These are phyloP conservation scores for Acropternis orthonyx DNA, from an alignment of 2,797 vertebrate species.

Conservation along the genomic window DNA sequence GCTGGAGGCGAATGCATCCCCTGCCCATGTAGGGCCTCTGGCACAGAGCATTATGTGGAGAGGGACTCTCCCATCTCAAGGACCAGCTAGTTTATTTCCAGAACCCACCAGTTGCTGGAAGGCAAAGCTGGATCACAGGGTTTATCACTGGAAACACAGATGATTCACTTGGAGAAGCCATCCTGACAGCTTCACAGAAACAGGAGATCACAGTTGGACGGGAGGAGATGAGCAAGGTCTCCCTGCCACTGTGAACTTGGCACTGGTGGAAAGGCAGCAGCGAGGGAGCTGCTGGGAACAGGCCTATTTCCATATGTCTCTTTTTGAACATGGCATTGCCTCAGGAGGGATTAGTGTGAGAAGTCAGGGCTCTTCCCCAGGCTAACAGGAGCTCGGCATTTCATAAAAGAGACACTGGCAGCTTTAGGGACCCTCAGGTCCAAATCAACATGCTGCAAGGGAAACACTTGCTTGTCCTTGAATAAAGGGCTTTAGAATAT, in stretches of 20 bases:
- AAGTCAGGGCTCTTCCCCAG: background rate
- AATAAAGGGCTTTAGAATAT: background rate
- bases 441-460: background rate
- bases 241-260: background rate
- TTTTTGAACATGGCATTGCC: background rate
- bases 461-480: background rate
- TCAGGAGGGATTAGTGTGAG: background rate
- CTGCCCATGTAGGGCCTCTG: background rate
- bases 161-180: background rate
- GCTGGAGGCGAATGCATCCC: background rate
- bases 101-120: background rate
- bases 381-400: background rate
- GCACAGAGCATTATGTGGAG: accelerated
- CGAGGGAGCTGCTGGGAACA: background rate
- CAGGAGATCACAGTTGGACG: background rate
- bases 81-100: background rate
- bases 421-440: background rate
- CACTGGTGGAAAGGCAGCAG: background rate
- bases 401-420: background rate
- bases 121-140: background rate
- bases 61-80: background rate
- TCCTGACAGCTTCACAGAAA: background rate
- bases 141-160: background rate
- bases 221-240: accelerated
- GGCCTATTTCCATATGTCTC: background rate